Evolutionary conservation across 1,140 invertebrate genomes (phyloP).

Genomic region (Zaprionus africanus): DNA sequence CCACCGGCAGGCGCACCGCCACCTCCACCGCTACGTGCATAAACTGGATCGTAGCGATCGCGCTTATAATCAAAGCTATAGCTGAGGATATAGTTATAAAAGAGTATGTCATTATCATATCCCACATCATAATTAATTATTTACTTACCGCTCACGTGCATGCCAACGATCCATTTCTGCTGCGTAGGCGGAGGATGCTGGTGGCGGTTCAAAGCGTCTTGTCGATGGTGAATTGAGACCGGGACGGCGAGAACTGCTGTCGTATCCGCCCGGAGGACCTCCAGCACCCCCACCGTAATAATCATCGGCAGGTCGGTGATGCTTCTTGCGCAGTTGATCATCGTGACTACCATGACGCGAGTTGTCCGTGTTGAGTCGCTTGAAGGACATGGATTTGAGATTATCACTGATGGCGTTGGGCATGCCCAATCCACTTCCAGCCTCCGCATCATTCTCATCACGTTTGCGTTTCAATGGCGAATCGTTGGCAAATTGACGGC

Average conservation of each 20-base stretch:
- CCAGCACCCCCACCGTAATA: constrained; percentile 54
- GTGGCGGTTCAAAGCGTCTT: constrained; percentile 54
- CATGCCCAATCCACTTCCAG: constrained; percentile 31
- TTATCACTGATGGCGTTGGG: constrained; percentile 61
- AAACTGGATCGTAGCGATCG: constrained; percentile 74
- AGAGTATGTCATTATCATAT: not conserved
- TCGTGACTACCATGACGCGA: constrained; percentile 56
- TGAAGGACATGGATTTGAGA: constrained; percentile 72
- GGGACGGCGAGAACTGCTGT: constrained; percentile 48
- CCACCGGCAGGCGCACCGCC: constrained; percentile 43
- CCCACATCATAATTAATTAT: too few species aligned
- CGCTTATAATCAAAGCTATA: constrained; percentile 77
- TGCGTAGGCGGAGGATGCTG: constrained; percentile 54
- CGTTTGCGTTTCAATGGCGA: constrained; percentile 82
- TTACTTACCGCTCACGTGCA: constrained; percentile 69
- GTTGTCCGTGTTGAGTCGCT: constrained; percentile 70
- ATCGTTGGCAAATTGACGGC: constrained; percentile 85
- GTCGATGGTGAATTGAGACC: constrained; percentile 65
- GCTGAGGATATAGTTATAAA: constrained; percentile 26
- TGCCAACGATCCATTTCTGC: constrained; percentile 66
- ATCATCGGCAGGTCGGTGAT: constrained; percentile 59
- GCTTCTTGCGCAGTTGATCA: constrained; percentile 68
- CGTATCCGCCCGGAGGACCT: constrained; percentile 50
- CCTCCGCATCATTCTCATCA: constrained; percentile 72
- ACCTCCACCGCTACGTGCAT: constrained; percentile 55